A percentile compares a stretch with the other conserved stretches of the same genome.
Evolutionary conservation across 2,113 vertebrate species (phyloP).

Genomic region (Gallinago media): DNA sequence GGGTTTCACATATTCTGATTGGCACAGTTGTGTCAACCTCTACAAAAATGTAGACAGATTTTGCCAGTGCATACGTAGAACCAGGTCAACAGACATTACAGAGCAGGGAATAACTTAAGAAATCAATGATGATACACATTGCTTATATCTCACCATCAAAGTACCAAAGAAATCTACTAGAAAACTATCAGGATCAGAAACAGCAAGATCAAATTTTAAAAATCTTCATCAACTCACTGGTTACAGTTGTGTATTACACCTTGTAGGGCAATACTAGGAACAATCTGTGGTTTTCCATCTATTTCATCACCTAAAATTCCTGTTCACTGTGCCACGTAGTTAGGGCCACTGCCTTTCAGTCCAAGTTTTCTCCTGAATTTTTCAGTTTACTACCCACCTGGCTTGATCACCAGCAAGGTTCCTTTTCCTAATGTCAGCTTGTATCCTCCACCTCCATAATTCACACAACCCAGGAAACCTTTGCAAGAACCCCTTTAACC

Average conservation of each 20-base stretch:
- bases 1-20: background rate
- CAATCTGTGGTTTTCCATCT: background rate
- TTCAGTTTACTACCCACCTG: background rate
- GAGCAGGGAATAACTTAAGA: background rate
- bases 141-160: background rate
- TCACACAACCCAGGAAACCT: background rate
- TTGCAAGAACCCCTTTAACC: background rate
- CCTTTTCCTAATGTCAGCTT: conserved; percentile 17
- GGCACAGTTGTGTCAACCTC: conserved; percentile 18
- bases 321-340: background rate
- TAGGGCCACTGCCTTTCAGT: background rate
- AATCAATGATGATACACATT: background rate
- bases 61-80: background rate
- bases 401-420: background rate
- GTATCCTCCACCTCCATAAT: background rate
- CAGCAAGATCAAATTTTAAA: background rate
- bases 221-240: background rate
- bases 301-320: background rate
- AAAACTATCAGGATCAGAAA: background rate
- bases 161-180: background rate
- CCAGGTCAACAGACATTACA: background rate
- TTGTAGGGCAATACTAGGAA: background rate
- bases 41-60: conserved; percentile 20
- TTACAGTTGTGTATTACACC: background rate
- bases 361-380: background rate